Evolutionary conservation across 2,888 invertebrate species (phyloP).

Genomic region (Diachrysia chrysitis): DNA sequence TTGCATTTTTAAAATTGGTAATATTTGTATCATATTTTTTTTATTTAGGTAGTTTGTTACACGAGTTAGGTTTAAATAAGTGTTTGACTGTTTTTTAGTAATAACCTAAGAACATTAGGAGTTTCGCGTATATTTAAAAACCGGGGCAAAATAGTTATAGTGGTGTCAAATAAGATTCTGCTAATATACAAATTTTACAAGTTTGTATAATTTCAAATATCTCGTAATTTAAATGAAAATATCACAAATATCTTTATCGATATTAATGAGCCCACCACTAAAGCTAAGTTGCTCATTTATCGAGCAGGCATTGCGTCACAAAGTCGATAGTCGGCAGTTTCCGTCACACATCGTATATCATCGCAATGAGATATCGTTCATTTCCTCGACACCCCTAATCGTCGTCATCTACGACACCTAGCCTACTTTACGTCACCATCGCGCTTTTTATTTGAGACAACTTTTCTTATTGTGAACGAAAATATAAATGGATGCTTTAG

Average conservation of each 20-base stretch:
- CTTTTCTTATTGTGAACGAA: constrained; percentile 58
- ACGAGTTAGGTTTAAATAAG: too few relatives aligned
- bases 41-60: too few relatives aligned
- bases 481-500: constrained; percentile 52
- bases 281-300: constrained; percentile 48
- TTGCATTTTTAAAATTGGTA: too few relatives aligned
- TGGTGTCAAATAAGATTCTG: too few relatives aligned
- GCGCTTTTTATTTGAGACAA: constrained; percentile 28
- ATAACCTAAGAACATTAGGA: too few relatives aligned
- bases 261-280: constrained; percentile 36
- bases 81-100: too few relatives aligned
- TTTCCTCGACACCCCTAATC: constrained; percentile 64
- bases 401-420: constrained; percentile 53
- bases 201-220: background rate
- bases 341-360: constrained; percentile 56
- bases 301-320: constrained; percentile 48
- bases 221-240: background rate
- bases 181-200: too few relatives aligned
- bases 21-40: too few relatives aligned
- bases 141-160: too few relatives aligned
- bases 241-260: constrained; percentile 24
- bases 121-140: too few relatives aligned
- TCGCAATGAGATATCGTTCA: constrained; percentile 64
- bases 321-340: constrained; percentile 61
- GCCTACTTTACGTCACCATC: constrained; percentile 44